Percentiles rank a stretch among this genome's conserved stretches.
These are phyloP conservation scores for Pseudanteris insignis DNA, from an alignment of 2,888 invertebrate genomes.

Conservation along the genomic window DNA sequence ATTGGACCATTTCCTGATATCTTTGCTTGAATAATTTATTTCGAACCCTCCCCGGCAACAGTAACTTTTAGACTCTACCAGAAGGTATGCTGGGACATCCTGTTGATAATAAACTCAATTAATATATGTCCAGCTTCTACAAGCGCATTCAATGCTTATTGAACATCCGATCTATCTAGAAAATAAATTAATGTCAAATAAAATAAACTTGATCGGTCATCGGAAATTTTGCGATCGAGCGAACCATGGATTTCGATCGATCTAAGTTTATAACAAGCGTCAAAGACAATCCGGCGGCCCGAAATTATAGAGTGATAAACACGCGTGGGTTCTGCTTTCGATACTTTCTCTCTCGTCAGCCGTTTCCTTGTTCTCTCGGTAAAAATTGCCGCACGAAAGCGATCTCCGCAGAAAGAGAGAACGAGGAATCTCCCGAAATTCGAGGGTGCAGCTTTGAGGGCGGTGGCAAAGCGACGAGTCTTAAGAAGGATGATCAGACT, in stretches of 20 bases:
- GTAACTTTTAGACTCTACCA: no score
- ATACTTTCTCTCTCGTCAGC: conserved; percentile 27
- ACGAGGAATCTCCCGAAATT: conserved; percentile 38
- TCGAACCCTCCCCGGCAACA: conserved; percentile 6
- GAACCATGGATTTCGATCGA: no score
- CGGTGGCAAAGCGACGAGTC: conserved; percentile 47
- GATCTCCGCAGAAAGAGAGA: conserved; percentile 34
- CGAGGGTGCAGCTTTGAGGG: conserved; percentile 47
- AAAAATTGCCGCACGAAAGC: conserved; percentile 33
- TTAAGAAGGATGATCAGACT: conserved; percentile 57
- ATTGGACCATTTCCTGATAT: conserved; percentile 9
- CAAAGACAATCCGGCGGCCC: no score
- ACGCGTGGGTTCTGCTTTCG: conserved; percentile 23
- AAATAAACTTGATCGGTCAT: no score
- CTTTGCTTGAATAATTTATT: conserved; percentile 19
- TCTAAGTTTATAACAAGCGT: no score
- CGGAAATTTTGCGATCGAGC: no score
- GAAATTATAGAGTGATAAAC: conserved; percentile 27
- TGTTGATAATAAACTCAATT: no score
- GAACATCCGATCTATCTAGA: no score
- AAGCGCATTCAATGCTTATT: no score
- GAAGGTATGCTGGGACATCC: no score
- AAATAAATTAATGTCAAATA: no score
- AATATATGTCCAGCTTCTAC: no score
- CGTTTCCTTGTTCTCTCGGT: conserved; percentile 29